Evolutionary conservation across 2,888 invertebrate genomes (phyloP), one percentile per base, ranked within the genome.

Genomic region (Frankliniella fusca): DNA sequence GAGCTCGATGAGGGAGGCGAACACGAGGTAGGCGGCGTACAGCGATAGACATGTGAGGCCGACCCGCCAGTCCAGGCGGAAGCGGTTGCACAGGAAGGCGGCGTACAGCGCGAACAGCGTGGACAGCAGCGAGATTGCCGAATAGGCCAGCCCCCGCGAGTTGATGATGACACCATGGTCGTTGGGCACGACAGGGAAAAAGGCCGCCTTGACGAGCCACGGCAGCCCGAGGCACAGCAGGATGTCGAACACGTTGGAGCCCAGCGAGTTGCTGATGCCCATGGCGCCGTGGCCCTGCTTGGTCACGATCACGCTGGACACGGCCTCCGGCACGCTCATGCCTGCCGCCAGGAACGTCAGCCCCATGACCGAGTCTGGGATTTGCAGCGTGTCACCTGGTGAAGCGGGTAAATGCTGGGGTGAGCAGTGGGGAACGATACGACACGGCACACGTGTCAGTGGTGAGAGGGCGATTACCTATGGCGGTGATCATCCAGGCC

Each of bases 401-500:
- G 86, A 82, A 38, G 23, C 3, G 38, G 5, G 38, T 2, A 38
- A 38, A 5, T 38, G 38, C 38, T 38, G 2, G 38, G 38, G 38
- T 38, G 38, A 38, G 80, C 80, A 49, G 3, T 7, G 20, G 80
- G n/a, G 0, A 11, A 54, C 54, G 20, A 5, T 1, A 12, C 5
- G 15, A 11, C 54, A 54, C 23, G 70, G 70, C 54, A 54, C 2
- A 9, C 50, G 50, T 15, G 50, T 54, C 54, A 54, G 61, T 11
- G 61, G 61, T 11, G 5, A 38, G 15, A 54, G 54, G 27, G 11
- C 5, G 85, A 87, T 86, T 89, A 94, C 97, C 97, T 84, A 97
- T 92, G 7, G 94, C 90, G 50, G 95, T 93, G 87, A 97, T 93
- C 93, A 97, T 95, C 97, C 98, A 98, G 0, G 97, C 94, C 48